Evolutionary conservation across 2,888 invertebrate genomes (phyloP), one percentile per base, ranked within the genome.

Genomic region (Helobdella robusta): DNA sequence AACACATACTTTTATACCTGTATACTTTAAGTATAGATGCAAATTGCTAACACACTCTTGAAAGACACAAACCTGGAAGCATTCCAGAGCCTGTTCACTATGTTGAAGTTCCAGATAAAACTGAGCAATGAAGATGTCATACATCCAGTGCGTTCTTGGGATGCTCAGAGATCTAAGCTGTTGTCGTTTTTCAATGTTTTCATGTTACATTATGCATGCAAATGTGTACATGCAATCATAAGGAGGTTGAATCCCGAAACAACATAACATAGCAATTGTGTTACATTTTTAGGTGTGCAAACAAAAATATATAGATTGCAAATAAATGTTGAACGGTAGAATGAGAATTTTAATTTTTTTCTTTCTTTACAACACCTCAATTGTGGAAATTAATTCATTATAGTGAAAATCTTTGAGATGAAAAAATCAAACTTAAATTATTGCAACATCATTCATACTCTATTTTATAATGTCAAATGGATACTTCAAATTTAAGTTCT

Each of bases 71-170:
- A 85, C 84, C 73, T 86, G 85, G 74, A 90, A 93, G 64, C 90
- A 85, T 67, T 88, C 86, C 34, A 94, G 79, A 0, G 92, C 90
- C 79, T 93, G 91, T 69, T 92, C 91, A 70, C 91, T 88, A 69
- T 91, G 82, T 74, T 93, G 89, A 61, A 93, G 83, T 77, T 94
- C 92, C 64, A 93, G 84, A 81, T 89, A 91, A 18, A 89, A 87
- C 77, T 92, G 89, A 0, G 88, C 93, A 68, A 89, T 83, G 79
- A 95, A 97, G 76, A 97, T 89, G 71, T 89, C 85, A 78, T 88
- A 88, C 84, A 95, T 91, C 95, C 95, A 97, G 79, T 92, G 91
- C 34, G 32, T 62, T 15, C 70, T 85, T 0, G 93, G 92, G 28
- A 84, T 75, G 3, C 75, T 70, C 63, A 84, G 73, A 15, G 77